Conservation (phyloP, 2,888 invertebrate genomes). For the Coenonympha glycerion region DNA sequence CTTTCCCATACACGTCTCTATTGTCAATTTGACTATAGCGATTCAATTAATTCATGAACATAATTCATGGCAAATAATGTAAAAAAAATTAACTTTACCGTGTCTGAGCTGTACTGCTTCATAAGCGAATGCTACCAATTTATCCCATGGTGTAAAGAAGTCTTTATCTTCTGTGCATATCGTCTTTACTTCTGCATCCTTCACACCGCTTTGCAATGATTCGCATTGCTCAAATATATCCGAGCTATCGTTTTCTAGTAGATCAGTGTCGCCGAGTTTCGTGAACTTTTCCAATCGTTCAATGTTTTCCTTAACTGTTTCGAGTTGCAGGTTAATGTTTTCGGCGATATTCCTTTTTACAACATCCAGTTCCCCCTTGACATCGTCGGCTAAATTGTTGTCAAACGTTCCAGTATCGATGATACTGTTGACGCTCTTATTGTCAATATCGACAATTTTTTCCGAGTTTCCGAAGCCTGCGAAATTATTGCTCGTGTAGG, state of each 20-base stretch:
- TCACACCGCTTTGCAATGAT: neutral
- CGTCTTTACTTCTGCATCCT: slow-evolving; percentile 25
- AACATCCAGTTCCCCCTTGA: slow-evolving; percentile 36
- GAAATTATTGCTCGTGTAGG: slow-evolving; percentile 32
- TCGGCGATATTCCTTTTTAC: slow-evolving; percentile 40
- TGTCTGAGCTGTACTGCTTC: slow-evolving; percentile 56
- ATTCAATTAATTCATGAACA: too few relatives aligned
- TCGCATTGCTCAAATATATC: slow-evolving; percentile 13
- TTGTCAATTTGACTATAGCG: too few relatives aligned
- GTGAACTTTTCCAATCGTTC: slow-evolving; percentile 44
- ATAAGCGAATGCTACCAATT: slow-evolving; percentile 60
- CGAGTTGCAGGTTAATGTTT: slow-evolving; percentile 46
- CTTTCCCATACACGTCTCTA: too few relatives aligned
- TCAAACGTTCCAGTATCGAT: slow-evolving; percentile 36
- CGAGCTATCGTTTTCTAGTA: slow-evolving; percentile 31
- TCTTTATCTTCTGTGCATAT: slow-evolving; percentile 25
- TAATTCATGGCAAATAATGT: too few relatives aligned
- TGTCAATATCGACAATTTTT: slow-evolving; percentile 35
- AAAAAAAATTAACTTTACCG: slow-evolving; percentile 38
- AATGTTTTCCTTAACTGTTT: slow-evolving; percentile 49
- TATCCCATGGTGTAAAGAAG: slow-evolving; percentile 43
- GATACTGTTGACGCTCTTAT: slow-evolving; percentile 39
- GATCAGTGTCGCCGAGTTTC: slow-evolving; percentile 36
- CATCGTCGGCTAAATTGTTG: slow-evolving; percentile 35
- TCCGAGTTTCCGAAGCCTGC: slow-evolving; percentile 38